These are phyloP conservation scores for Platycheirus rosarum DNA, from an alignment of 2,888 invertebrate genomes.

Conservation along the genomic window DNA sequence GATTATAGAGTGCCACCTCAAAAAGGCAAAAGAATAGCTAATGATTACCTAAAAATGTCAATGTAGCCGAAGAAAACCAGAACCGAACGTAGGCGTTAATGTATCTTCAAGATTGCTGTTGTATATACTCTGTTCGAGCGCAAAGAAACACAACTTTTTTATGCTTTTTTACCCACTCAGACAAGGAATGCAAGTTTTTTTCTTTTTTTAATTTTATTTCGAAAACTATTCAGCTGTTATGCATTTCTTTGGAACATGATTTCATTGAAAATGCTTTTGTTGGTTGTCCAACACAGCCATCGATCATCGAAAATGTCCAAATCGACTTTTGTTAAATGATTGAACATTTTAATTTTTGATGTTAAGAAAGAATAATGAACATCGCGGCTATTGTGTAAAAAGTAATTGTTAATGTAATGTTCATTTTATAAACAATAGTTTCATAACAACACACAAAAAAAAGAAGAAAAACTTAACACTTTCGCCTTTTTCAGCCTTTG, in stretches of 20 bases:
- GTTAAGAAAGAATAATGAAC: constrained; percentile 19
- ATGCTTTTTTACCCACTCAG: constrained; percentile 47
- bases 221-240: constrained; percentile 46
- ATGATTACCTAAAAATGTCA: constrained; percentile 65
- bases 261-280: constrained; percentile 40
- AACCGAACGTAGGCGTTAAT: constrained; percentile 46
- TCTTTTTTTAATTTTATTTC: constrained; percentile 30
- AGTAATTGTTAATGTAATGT: constrained; percentile 32
- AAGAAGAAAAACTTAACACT: constrained; percentile 48
- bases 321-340: constrained; percentile 23
- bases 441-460: neutral
- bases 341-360: constrained; percentile 11
- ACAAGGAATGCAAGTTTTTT: constrained; percentile 22
- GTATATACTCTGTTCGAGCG: constrained; percentile 2
- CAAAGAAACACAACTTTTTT: constrained; percentile 27
- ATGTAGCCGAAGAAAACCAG: constrained; percentile 35
- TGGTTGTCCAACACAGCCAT: constrained; percentile 42
- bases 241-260: constrained; percentile 10
- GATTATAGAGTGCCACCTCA: constrained; percentile 67
- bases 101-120: constrained; percentile 14
- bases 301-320: constrained; percentile 43
- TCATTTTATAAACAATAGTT: constrained; percentile 64
- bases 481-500: constrained; percentile 49
- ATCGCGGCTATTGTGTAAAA: neutral
- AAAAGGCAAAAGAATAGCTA: constrained; percentile 65